Evolutionary conservation across 2,888 invertebrate species (phyloP), one percentile per base, ranked within the genome.

Genomic region (Epicampocera succincta): DNA sequence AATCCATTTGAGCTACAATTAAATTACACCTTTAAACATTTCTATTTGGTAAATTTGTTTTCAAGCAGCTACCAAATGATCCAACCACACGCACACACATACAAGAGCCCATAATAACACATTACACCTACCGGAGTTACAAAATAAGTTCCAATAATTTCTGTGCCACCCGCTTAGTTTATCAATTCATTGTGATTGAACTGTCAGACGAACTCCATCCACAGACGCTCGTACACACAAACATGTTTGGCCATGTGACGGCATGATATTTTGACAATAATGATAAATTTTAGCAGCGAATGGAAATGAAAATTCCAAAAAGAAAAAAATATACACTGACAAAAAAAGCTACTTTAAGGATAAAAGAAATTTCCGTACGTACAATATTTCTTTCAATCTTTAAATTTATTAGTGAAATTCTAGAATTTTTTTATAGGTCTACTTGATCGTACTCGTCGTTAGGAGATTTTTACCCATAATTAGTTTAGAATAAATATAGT

Each of bases 231-330:
- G 40, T 5, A 33, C 17, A 48, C n/a, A 21, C 60, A 25, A 33
- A 56, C 12, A 15, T 21, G 11, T 17, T 13, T 8, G 33, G 33
- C 17, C 25, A 9, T 61, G 38, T 63, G 52, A 69, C 60, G 78
- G 60, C 72, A 73, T 74, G 77, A 69, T 78, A 65, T 58, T 69
- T 82, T 82, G 82, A 82, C 77, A 82, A 74, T 78, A 78, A 69
- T 78, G 82, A 69, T 60, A 78, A 60, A 48, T 65, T 73, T 61
- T 65, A 17, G 4, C 38, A 52, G 15, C 44, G n/a, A 44, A 13
- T 15, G 1, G 54, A 60, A 72, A 29, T 21, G 42, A 19, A 66
- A 71, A 21, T 63, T n/a, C n/a, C 44, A 19, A 42, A 11, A 33
- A 12, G 13, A 38, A 74, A 56, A 29, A 6, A 6, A 60, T 42